Evolutionary conservation across 2,797 vertebrate species (phyloP), one percentile per base, ranked within the genome.

Genomic region (Decapterus maruadsi): DNA sequence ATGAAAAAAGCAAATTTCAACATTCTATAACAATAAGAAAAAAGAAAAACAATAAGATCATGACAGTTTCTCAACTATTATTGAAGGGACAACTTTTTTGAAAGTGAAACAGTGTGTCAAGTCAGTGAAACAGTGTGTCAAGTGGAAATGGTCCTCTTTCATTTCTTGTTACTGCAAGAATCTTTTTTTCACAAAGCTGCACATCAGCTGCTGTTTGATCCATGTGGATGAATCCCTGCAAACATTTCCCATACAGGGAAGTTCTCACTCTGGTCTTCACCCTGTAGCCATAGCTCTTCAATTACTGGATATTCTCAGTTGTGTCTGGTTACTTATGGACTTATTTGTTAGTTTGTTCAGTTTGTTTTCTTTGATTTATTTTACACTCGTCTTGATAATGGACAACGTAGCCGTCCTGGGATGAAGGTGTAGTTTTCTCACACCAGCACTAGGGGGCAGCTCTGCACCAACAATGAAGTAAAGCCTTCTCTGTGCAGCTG

Each of bases 371-470:
- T 1, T 54, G 3, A 53, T 13, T 26, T 17, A 19, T 16, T 1
- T 1, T 36, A 2, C 9, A 17, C 51, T 46, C 5, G 6, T 20
- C 2, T 8, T 59, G n/a, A 8, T 1, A 4, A 5, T 10, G 12
- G 20, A 22, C 20, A 22, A 4, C 6, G 16, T 12, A 1, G 2
- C 6, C 6, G 3, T 13, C 1, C 4, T 5, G n/a, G 38, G 29
- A 17, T 31, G 17, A 43, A 36, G 17, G 17, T 81, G 68, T 40
- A 59, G 68, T 62, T 65, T 14, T 1, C 12, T 1, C 11, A 29
- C 8, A 8, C 3, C 11, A 42, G 45, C 93, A 92, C 77, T 66
- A 92, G 92, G 80, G 80, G 92, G 90, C 90, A 91, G 84, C 20
- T 58, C 19, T 69, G 77, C 3, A 29, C 78, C 7, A 9, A 40